Percentiles rank a stretch among this genome's conserved stretches.
Evolutionary conservation across 2,888 invertebrate genomes (phyloP).

Genomic region (Mimachlamys varia): DNA sequence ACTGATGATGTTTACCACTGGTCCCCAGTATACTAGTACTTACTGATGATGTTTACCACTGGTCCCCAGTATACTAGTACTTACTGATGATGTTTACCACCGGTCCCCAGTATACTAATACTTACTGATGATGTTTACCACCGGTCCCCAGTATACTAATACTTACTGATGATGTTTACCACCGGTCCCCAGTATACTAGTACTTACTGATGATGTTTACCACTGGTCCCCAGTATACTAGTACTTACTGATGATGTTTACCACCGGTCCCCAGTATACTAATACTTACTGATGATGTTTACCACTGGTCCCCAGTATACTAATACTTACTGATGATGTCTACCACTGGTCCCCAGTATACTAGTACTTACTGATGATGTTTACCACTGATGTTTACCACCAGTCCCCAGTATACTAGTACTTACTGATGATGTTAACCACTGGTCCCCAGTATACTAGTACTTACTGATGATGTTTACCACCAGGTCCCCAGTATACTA

Average conservation of each 20-base stretch:
- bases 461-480: neutral
- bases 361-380: neutral
- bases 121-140: constrained; percentile 14
- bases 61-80: neutral
- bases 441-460: neutral
- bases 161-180: neutral
- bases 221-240: neutral
- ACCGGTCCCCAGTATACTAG: neutral
- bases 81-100: neutral
- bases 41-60: constrained; percentile 2
- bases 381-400: too few species aligned
- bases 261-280: neutral
- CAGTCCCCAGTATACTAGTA: neutral
- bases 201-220: neutral
- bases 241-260: neutral
- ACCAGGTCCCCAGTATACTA: neutral
- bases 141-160: neutral
- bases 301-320: neutral
- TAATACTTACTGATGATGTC: neutral
- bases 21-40: neutral
- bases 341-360: neutral
- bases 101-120: neutral
- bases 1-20: constrained; percentile 6
- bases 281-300: neutral
- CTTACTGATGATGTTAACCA: constrained; percentile 14